These are phyloP conservation scores for Xestobium rufovillosum DNA, from an alignment of 2,888 invertebrate genomes.

Conservation along the genomic window DNA sequence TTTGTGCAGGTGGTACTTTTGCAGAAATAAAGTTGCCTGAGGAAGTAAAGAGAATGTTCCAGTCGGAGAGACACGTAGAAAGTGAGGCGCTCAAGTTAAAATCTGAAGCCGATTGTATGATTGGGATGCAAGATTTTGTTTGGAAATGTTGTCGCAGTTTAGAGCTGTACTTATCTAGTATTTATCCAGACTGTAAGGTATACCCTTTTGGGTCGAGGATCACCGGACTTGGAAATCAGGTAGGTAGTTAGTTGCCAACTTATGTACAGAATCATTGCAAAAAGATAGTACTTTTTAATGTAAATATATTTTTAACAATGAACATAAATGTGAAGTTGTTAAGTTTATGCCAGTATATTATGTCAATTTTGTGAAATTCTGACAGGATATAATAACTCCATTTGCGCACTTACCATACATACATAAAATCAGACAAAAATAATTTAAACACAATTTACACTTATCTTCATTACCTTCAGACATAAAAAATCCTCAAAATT, in stretches of 20 bases:
- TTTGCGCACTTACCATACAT: too few species aligned
- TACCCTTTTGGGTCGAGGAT: slow-evolving; percentile 56
- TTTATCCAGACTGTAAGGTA: slow-evolving; percentile 38
- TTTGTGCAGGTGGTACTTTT: too few species aligned
- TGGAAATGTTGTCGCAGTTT: slow-evolving; percentile 31
- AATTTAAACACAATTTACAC: too few species aligned
- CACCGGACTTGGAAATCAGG: slow-evolving; percentile 46
- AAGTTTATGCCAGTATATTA: too few species aligned
- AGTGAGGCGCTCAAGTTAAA: slow-evolving; percentile 21
- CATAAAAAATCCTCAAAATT: too few species aligned
- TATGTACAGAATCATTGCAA: background rate
- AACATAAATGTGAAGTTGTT: too few species aligned
- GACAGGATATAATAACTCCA: too few species aligned
- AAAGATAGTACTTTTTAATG: background rate
- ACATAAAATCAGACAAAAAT: too few species aligned
- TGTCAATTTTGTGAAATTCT: too few species aligned
- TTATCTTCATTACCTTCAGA: too few species aligned
- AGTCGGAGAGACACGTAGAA: slow-evolving; percentile 23
- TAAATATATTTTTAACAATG: slow-evolving; percentile 4
- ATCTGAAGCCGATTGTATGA: slow-evolving; percentile 29
- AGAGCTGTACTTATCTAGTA: slow-evolving; percentile 27
- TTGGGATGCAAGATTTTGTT: slow-evolving; percentile 25
- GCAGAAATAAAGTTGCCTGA: slow-evolving; percentile 28
- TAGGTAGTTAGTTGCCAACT: slow-evolving; percentile 15
- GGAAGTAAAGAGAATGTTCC: slow-evolving; percentile 27